phyloP scores from a whole-genome alignment of 2,797 vertebrate genomes.

The Toxotes lorentzi region DNA sequence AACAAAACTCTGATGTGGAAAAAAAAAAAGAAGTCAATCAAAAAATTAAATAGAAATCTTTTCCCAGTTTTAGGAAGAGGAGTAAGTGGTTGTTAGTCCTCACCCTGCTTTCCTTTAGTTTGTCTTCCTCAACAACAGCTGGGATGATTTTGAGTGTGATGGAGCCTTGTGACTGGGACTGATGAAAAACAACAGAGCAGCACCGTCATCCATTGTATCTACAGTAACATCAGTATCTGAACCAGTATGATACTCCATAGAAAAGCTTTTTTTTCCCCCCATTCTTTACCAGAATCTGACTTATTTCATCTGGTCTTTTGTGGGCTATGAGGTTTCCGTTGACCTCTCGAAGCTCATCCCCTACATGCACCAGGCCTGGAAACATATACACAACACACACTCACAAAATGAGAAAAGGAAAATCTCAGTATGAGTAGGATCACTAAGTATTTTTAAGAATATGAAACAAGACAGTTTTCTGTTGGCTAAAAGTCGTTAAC shows the following conservation, averaged over 20 bases:
- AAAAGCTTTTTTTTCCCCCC: neutral
- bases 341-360: conserved; percentile 95
- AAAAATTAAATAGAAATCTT: neutral
- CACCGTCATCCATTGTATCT: neutral
- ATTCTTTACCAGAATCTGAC: conserved; percentile 91
- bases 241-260: neutral
- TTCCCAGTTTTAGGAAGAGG: neutral
- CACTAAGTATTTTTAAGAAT: conserved; percentile 3
- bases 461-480: neutral
- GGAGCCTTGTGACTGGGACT: conserved; percentile 96
- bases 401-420: conserved; percentile 6
- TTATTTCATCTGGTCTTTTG: conserved; percentile 95
- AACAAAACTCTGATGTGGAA: neutral
- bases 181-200: conserved; percentile 45
- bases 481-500: conserved; percentile 17
- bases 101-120: conserved; percentile 93
- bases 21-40: neutral
- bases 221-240: neutral
- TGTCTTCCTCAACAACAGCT: conserved; percentile 92
- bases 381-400: conserved; percentile 43
- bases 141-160: conserved; percentile 97
- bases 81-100: neutral
- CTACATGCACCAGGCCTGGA: conserved; percentile 94
- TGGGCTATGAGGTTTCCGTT: conserved; percentile 92
- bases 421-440: neutral